Evolutionary conservation across 1,140 invertebrate species (phyloP), one percentile per base, ranked within the genome.

Genomic region (Pachypeltis micranthus): DNA sequence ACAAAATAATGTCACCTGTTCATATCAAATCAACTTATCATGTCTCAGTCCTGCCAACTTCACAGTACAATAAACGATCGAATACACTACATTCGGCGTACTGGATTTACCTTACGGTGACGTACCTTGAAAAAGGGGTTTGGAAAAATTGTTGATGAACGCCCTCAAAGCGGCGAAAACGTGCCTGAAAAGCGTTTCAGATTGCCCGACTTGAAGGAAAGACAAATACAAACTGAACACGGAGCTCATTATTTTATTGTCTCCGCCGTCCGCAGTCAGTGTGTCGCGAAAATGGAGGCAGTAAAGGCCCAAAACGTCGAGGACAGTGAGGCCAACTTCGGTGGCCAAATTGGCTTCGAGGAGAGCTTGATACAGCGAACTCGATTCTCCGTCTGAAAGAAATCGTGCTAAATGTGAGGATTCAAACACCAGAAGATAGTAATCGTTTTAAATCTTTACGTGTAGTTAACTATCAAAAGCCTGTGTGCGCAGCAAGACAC

Each of bases 131-230:
- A 90, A 92, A 23, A 91, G 72, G 10, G 85, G 85, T 64, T 82
- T 79, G 61, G 89, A 88, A 70, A 90, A 92, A 75, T 94, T 91
- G 74, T 92, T 93, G 29, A 96, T 88, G 69, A 95, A 96, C 0
- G 90, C 85, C 68, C 93, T 80, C 25, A 96, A 75, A 0, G 90
- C 86, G 10, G 91, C 91, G 75, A 97, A 96, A 2, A 94, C 83
- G 72, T 96, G 92, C 67, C 89, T 88, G 67, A 92, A 85, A 25
- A 96, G 75, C 12, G 80, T 84, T 74, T 96, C 93, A 27, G 92
- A 94, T 72, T 96, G 93, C 2, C 91, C 88, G 25, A 89, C 81
- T 74, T 90, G 85, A 12, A 97, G 78, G 67, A 95, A 87, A 2
- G 84, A 82, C n/a, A 97, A 72, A 71, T 95, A 92, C 28, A 93